Evolutionary conservation across 2,113 vertebrate species (phyloP).

Genomic region (Zeus faber): DNA sequence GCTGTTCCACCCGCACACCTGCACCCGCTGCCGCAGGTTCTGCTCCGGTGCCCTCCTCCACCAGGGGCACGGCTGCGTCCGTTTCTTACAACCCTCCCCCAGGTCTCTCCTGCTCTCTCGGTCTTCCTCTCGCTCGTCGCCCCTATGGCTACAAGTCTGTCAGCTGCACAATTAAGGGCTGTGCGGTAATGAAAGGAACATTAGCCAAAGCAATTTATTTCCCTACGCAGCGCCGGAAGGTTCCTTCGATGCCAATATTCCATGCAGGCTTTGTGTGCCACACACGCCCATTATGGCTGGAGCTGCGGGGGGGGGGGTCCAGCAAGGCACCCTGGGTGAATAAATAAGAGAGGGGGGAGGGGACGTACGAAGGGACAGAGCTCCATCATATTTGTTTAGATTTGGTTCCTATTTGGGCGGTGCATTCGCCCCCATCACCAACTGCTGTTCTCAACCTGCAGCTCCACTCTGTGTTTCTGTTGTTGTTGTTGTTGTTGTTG

Average conservation of each 20-base stretch:
- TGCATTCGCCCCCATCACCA: not conserved
- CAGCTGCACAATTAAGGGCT: conserved; percentile 66
- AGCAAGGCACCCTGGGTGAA: conserved; percentile 27
- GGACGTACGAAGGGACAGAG: not conserved
- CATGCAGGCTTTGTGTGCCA: conserved; percentile 55
- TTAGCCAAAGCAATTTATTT: conserved; percentile 74
- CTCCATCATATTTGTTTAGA: conserved; percentile 25
- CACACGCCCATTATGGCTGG: conserved; percentile 38
- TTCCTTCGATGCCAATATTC: conserved; percentile 51
- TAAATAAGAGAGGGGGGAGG: conserved; percentile 18
- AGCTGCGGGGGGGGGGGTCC: conserved; percentile 22
- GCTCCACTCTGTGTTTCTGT: too few species aligned
- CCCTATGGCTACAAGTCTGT: conserved; percentile 55
- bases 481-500: too few species aligned
- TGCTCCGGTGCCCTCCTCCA: too few species aligned
- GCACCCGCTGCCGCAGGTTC: too few species aligned
- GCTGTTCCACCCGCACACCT: too few species aligned
- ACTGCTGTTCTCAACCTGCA: not conserved
- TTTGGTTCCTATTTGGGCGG: conserved; percentile 28
- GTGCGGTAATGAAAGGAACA: conserved; percentile 66
- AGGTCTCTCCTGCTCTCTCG: not conserved
- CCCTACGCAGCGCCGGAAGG: conserved; percentile 60
- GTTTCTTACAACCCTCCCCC: too few species aligned
- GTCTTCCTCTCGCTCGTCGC: conserved; percentile 39
- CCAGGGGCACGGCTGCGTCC: too few species aligned